phyloP scores from a whole-genome alignment of 2,888 invertebrate species.

The Pherbina coryleti region DNA sequence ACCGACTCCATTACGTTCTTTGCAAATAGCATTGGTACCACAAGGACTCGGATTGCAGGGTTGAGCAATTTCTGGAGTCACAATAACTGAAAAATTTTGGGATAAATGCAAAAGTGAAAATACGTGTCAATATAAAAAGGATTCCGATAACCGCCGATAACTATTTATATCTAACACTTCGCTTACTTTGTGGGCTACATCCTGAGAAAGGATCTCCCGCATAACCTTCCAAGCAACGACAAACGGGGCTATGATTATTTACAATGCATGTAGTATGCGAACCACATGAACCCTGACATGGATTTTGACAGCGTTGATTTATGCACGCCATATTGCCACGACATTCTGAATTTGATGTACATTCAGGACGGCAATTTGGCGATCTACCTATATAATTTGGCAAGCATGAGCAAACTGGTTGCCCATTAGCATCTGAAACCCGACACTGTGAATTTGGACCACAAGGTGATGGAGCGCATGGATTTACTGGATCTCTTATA shows the following conservation, averaged over 20 bases:
- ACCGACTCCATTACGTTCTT: slow-evolving; percentile 84
- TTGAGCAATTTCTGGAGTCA: slow-evolving; percentile 74
- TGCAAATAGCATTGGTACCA: slow-evolving; percentile 87
- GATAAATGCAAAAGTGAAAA: not conserved
- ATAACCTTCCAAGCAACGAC: slow-evolving; percentile 83
- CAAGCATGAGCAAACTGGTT: slow-evolving; percentile 84
- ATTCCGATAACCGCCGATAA: not conserved
- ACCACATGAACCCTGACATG: slow-evolving; percentile 89
- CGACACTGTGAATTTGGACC: slow-evolving; percentile 88
- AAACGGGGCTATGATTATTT: slow-evolving; percentile 86
- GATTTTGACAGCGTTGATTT: slow-evolving; percentile 84
- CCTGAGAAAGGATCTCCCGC: slow-evolving; percentile 89
- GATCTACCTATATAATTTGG: slow-evolving; percentile 84
- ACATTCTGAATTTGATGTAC: slow-evolving; percentile 87
- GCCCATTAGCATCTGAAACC: slow-evolving; percentile 75
- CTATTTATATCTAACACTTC: not conserved
- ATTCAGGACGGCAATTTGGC: slow-evolving; percentile 89
- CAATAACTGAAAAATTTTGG: slow-evolving; percentile 59
- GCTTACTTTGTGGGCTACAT: slow-evolving; percentile 75
- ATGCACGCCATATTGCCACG: slow-evolving; percentile 86
- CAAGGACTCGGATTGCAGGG: slow-evolving; percentile 91
- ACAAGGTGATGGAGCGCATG: slow-evolving; percentile 86
- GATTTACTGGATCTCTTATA: slow-evolving; percentile 72
- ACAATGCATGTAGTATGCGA: slow-evolving; percentile 82
- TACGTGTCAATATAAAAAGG: not conserved